Percentiles rank a stretch among this genome's conserved stretches.
phyloP scores from a whole-genome alignment of 2,113 vertebrate species.

The Narcine bancroftii region DNA sequence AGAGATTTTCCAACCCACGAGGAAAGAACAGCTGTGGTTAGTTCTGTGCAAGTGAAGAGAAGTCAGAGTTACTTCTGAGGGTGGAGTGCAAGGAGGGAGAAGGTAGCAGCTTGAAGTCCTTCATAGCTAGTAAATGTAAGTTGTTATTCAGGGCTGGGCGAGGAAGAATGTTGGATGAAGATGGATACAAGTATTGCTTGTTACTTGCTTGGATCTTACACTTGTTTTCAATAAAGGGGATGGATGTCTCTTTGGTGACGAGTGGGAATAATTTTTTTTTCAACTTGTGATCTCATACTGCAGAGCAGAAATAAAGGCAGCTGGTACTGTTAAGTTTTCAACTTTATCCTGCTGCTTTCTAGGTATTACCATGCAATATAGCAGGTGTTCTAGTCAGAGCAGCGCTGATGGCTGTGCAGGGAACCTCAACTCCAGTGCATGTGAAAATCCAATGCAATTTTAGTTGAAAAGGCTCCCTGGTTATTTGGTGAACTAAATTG shows the following conservation, averaged over 20 bases:
- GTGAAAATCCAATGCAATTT: neutral
- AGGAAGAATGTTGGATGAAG: neutral
- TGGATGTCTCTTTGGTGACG: neutral
- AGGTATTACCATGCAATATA: neutral
- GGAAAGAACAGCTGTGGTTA: neutral
- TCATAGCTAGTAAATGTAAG: neutral
- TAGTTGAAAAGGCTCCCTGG: too few relatives aligned
- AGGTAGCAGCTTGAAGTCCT: neutral
- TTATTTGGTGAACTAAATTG: neutral
- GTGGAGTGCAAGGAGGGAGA: neutral
- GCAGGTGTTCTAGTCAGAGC: neutral
- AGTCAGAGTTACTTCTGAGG: neutral
- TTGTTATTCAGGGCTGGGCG: neutral
- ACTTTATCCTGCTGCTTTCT: too few relatives aligned
- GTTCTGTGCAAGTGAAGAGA: neutral
- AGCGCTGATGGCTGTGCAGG: neutral
- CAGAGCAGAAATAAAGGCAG: neutral
- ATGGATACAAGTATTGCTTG: neutral
- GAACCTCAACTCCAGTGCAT: neutral
- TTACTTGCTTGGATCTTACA: neutral
- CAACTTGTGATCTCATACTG: neutral
- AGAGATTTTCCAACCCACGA: neutral
- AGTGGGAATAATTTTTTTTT: neutral
- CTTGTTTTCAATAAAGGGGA: neutral
- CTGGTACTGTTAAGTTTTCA: neutral